Evolutionary conservation across 2,888 invertebrate genomes (phyloP).

Genomic region (Eupithecia exiguata): DNA sequence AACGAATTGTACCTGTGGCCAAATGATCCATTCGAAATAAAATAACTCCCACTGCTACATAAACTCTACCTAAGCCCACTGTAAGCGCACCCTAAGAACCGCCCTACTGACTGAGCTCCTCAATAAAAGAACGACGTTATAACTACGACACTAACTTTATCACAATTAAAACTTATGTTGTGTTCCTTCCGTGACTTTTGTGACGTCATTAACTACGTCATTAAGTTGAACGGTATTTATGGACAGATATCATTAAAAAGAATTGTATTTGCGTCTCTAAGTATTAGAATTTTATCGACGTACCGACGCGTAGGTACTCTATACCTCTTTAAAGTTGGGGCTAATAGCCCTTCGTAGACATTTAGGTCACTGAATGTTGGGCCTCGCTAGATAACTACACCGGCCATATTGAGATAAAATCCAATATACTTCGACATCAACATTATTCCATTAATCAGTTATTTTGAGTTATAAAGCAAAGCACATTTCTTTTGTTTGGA

Average conservation of each 20-base stretch:
- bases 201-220: slow-evolving; percentile 5
- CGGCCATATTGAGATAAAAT: not conserved
- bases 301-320: not conserved
- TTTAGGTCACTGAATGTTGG: not conserved
- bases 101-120: not conserved
- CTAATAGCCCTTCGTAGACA: not conserved
- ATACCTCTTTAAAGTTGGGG: not conserved
- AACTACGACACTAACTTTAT: slow-evolving; percentile 1
- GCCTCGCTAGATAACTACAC: not conserved
- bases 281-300: not conserved
- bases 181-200: not conserved
- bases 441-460: not conserved
- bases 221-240: not conserved
- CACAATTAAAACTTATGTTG: slow-evolving; percentile 5
- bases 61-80: not conserved
- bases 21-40: not conserved
- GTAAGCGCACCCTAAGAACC: not conserved
- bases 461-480: not conserved
- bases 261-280: not conserved
- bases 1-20: not conserved
- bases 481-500: not conserved
- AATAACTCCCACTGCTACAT: not conserved
- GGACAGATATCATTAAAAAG: not conserved
- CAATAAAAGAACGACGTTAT: not conserved
- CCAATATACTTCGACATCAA: not conserved